These are phyloP conservation scores for Megalonaias nervosa DNA, from an alignment of 1,140 invertebrate species.

Conservation along the genomic window DNA sequence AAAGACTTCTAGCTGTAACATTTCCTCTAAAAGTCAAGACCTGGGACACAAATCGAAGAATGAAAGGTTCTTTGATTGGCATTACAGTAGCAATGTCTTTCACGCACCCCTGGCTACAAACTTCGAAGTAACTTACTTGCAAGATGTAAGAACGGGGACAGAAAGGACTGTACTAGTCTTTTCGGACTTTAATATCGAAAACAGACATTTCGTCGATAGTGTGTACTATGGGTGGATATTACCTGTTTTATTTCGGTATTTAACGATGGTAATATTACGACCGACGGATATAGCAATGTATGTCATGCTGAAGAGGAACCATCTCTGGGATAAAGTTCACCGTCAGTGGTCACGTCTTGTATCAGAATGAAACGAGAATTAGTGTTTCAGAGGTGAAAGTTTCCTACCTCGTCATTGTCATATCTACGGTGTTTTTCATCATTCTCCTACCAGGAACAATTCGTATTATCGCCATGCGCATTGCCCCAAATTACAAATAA, in stretches of 20 bases:
- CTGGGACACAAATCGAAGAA: constrained; percentile 24
- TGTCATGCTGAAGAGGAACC: constrained; percentile 25
- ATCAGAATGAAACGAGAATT: constrained; percentile 23
- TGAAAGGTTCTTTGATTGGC: constrained; percentile 9
- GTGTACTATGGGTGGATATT: constrained; percentile 34
- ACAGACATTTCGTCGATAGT: constrained; percentile 19
- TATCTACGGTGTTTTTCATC: too few relatives aligned
- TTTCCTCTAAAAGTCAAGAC: constrained; percentile 44
- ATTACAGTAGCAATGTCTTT: constrained; percentile 15
- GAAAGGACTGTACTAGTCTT: constrained; percentile 11
- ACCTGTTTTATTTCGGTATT: constrained; percentile 37
- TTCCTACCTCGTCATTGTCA: constrained; percentile 33
- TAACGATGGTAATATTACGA: constrained; percentile 29
- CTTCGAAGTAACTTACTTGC: constrained; percentile 6
- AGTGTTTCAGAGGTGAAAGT: constrained; percentile 37
- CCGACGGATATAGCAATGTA: constrained; percentile 39
- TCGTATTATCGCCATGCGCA: too few relatives aligned
- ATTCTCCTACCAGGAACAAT: too few relatives aligned
- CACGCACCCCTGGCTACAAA: constrained; percentile 12
- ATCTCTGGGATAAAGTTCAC: constrained; percentile 13
- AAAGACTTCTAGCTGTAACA: constrained; percentile 41
- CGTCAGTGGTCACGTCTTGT: background rate
- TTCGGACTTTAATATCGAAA: constrained; percentile 29
- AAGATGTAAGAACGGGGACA: constrained; percentile 1
- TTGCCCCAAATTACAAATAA: constrained; percentile 7